Evolutionary conservation across 2,797 vertebrate genomes (phyloP), one percentile per base, ranked within the genome.

Genomic region (Valencia hispanica): DNA sequence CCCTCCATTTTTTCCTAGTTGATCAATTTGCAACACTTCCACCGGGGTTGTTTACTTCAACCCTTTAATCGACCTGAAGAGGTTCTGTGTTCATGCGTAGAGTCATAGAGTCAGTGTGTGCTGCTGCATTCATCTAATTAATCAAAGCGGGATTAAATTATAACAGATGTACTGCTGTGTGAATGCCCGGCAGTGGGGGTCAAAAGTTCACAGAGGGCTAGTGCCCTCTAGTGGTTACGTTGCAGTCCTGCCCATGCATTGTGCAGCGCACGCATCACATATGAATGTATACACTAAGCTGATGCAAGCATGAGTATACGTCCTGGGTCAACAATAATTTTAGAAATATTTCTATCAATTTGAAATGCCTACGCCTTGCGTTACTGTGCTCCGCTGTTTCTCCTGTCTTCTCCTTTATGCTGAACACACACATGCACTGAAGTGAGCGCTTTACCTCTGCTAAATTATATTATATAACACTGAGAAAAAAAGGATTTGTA

Each of bases 181-280:
- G 50, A 84, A 84, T 79, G 89, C 86, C 80, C 69, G 15, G 80
- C 68, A 73, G 92, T 79, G 2, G 74, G 79, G 88, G 90, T 94
- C 89, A 94, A 84, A 89, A 87, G 91, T 94, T 94, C 90, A 90
- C 15, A 0, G 66, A 14, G 10, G 73, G 57, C 1, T 51, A 81
- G 80, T 59, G 32, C 87, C 39, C 85, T 85, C 85, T 85, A 77
- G 85, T 36, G 85, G 84, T 15, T 76, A 73, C 50, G 73, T 10
- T 2, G 9, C 32, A 9, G 71, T 48, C 43, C 74, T 48, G n/a
- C 75, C 73, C 73, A 73, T n/a, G 50, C 75, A 70, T 15, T 1
- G 0, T 73, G 79, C 32, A 11, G 65, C 47, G 9, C 41, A 57
- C 47, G 9, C 41, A 57, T 73, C 25, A 63, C 45, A 48, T 47